Base-by-base conservation (phyloP, 2,888 invertebrate genomes). In the Cantharis nigra region DNA sequence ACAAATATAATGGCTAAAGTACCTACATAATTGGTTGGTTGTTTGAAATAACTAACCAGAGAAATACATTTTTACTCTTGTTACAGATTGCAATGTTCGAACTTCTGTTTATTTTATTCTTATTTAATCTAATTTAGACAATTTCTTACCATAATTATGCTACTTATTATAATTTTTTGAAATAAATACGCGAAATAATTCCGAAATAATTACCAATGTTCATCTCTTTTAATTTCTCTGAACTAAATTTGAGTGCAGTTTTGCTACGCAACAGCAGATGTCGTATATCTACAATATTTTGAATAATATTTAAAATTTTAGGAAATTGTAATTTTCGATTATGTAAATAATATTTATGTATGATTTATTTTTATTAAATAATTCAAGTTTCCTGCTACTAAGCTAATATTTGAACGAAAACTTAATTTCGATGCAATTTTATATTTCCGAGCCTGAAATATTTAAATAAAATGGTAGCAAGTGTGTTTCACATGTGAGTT, bases 401-500 rank as follows among this genome's bases (percentile, higher is more conserved):
- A 28, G 11, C 30, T 11, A 28, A 28, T 28, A 28, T 28, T 28
- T 28, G 0, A 28, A 7, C 9, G 10, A 30, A 49, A 49, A 49
- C n/a, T n/a, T 9, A 26, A 49, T 49, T 33, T 0, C 1, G 5
- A 33, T 33, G 4, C 33, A n/a, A 13, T 33, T 33, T 33, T 33
- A 33, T 30, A 30, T 30, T 30, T 10, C 10, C 3, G 33, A 49
- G 7, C 2, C 7, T n/a, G n/a, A 5, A 49, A 49, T 49, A 49
- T 49, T 49, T n/a, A 49, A 49, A n/a, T 49, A n/a, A 49, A 70
- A 65, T 28, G 71, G 75, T 75, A 71, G 74, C 74, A 70, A 64
- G 33, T 33, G 71, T 71, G 75, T 74, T 71, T 75, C 71, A 71
- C 75, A 72, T 72, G 30, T 75, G 71, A 72, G 67, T 75, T 75